Conservation (phyloP, 2,888 invertebrate genomes). For the Spodoptera picta region DNA sequence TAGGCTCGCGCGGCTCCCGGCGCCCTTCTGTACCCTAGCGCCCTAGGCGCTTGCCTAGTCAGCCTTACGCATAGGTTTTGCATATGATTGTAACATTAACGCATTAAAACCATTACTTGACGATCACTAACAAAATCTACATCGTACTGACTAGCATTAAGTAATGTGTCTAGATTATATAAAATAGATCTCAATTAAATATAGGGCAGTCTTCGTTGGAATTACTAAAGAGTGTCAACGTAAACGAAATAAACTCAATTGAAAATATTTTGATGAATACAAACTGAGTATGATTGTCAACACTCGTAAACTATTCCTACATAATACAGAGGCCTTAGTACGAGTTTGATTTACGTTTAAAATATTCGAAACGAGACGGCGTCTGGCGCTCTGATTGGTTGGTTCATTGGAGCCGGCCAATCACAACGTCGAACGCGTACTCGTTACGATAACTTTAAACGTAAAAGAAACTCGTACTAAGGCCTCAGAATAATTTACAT, state of each 20-base stretch:
- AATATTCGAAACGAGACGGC: too few species aligned
- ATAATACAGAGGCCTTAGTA: conserved; percentile 62
- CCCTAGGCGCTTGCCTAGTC: too few species aligned
- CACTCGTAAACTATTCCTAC: conserved; percentile 75
- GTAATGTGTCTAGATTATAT: conserved; percentile 86
- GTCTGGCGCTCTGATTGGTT: too few species aligned
- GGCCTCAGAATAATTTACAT: conserved; percentile 65
- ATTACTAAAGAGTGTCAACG: conserved; percentile 83
- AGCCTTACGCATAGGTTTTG: too few species aligned
- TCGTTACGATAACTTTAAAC: too few species aligned
- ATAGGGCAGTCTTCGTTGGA: conserved; percentile 88
- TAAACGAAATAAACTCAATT: conserved; percentile 78
- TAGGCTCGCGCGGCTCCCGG: too few species aligned
- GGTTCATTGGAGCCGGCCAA: too few species aligned
- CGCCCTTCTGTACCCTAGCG: too few species aligned
- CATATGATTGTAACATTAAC: conserved; percentile 33
- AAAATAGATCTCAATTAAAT: conserved; percentile 88
- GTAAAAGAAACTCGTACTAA: too few species aligned
- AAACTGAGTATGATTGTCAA: conserved; percentile 71
- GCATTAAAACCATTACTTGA: conserved; percentile 50
- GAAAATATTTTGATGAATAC: conserved; percentile 72
- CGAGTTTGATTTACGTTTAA: too few species aligned
- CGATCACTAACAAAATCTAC: conserved; percentile 72
- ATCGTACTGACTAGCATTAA: conserved; percentile 78
- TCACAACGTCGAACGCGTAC: too few species aligned